Percentiles rank a stretch among this genome's conserved stretches.
These are phyloP conservation scores for Drosophila grimshawi DNA, from an alignment of 1,140 invertebrate genomes.

Conservation along the genomic window DNA sequence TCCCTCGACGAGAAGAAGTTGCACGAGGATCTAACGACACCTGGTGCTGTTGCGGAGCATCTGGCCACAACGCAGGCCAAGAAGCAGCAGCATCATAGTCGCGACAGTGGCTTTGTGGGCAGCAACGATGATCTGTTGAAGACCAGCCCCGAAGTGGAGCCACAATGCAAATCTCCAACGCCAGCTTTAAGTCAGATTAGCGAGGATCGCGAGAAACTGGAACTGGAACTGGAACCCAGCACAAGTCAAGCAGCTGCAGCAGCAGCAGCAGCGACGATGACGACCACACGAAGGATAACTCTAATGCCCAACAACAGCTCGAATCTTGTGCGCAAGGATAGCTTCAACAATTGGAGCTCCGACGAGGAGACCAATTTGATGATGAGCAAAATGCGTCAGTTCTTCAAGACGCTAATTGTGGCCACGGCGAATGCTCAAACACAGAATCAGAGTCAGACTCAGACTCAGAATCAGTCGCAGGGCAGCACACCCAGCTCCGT, in stretches of 20 bases:
- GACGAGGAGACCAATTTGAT: slow-evolving; percentile 97
- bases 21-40: slow-evolving; percentile 66
- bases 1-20: slow-evolving; percentile 85
- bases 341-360: slow-evolving; percentile 96
- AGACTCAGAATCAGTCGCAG: slow-evolving; percentile 75
- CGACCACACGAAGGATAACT: slow-evolving; percentile 79
- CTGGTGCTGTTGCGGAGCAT: slow-evolving; percentile 47
- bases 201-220: slow-evolving; percentile 79
- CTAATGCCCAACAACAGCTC: slow-evolving; percentile 77
- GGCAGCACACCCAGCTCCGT: slow-evolving; percentile 85
- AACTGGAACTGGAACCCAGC: slow-evolving; percentile 43
- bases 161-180: slow-evolving; percentile 64
- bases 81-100: slow-evolving; percentile 87
- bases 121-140: slow-evolving; percentile 94
- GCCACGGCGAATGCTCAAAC: slow-evolving; percentile 86
- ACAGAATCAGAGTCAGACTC: slow-evolving; percentile 59
- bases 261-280: slow-evolving; percentile 55
- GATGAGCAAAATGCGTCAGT: slow-evolving; percentile 97
- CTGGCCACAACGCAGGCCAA: slow-evolving; percentile 60
- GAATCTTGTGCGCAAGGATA: slow-evolving; percentile 89
- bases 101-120: slow-evolving; percentile 94
- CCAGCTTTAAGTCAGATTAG: slow-evolving; percentile 73
- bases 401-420: slow-evolving; percentile 94
- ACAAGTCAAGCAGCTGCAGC: slow-evolving; percentile 33
- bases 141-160: slow-evolving; percentile 85